A percentile compares a stretch with the other conserved stretches of the same genome.
Conservation (phyloP, 37 sponge, comb jelly and placozoan species). For the Theonella swinhoei region DNA sequence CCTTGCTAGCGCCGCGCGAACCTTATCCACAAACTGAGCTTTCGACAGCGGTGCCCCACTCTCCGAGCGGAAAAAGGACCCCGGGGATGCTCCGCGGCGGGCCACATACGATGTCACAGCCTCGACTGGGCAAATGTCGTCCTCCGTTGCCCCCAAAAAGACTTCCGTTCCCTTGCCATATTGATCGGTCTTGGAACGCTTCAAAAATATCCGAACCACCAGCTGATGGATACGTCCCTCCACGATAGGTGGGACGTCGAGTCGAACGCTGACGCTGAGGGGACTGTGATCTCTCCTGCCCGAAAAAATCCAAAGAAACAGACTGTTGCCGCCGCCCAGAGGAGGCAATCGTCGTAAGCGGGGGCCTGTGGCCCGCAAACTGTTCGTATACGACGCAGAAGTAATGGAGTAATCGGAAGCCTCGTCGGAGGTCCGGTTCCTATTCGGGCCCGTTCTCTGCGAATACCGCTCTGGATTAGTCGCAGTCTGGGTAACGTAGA, state of each 20-base stretch:
- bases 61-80: slow-evolving; percentile 24
- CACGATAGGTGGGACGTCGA: no score
- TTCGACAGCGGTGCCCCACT: no score
- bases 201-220: slow-evolving; percentile 3
- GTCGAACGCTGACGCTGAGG: no score
- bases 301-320: no score
- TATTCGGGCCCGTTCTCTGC: background rate
- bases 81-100: background rate
- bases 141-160: slow-evolving; percentile 3
- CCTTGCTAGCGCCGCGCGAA: no score
- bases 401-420: slow-evolving; percentile 33
- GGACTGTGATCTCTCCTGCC: no score
- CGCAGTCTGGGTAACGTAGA: slow-evolving; percentile 28
- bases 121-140: slow-evolving; percentile 24
- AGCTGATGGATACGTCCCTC: background rate
- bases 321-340: no score
- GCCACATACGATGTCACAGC: slow-evolving; percentile 25
- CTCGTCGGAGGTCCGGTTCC: background rate
- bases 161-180: slow-evolving; percentile 19
- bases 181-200: slow-evolving; percentile 9
- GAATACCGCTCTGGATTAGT: slow-evolving; percentile 15
- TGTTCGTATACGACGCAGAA: background rate
- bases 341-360: no score
- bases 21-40: no score
- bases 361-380: background rate